Evolutionary conservation across 1,140 invertebrate genomes (phyloP).

Genomic region (Varroa destructor): DNA sequence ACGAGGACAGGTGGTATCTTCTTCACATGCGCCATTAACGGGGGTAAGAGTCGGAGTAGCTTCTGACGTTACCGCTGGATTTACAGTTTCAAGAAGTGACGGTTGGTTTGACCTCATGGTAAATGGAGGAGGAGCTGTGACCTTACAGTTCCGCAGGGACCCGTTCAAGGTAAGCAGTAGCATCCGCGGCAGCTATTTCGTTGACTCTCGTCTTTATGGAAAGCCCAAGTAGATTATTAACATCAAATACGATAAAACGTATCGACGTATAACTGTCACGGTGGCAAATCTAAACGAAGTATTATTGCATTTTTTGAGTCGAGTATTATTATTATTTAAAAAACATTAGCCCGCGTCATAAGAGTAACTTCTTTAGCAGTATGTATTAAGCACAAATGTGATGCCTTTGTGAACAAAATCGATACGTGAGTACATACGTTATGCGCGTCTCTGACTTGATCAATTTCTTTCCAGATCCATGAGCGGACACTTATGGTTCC

Average conservation of each 20-base stretch:
- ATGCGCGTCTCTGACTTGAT: too few relatives aligned
- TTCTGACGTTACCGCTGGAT: conserved; percentile 80
- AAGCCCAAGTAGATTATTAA: not conserved
- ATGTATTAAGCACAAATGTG: too few relatives aligned
- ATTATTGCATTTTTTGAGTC: too few relatives aligned
- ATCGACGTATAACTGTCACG: conserved; percentile 1
- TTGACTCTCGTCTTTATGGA: too few relatives aligned
- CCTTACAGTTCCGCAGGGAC: conserved; percentile 80
- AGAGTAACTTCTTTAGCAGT: too few relatives aligned
- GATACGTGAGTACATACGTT: too few relatives aligned
- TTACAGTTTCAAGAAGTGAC: conserved; percentile 70
- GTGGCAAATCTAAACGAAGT: not conserved
- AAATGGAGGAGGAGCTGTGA: conserved; percentile 95
- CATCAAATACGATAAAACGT: not conserved
- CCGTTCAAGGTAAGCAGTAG: conserved; percentile 55
- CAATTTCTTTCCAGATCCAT: conserved; percentile 25
- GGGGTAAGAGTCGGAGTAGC: conserved; percentile 92
- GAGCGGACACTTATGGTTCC: conserved; percentile 71
- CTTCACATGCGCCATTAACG: conserved; percentile 81
- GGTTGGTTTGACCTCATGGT: conserved; percentile 87
- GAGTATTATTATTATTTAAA: too few relatives aligned
- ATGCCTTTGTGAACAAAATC: too few relatives aligned
- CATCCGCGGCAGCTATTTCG: conserved; percentile 45
- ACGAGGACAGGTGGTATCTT: conserved; percentile 82
- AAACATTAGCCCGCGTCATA: too few relatives aligned